Base-by-base conservation (phyloP, 2,888 invertebrate species). In the Protula sp. region DNA sequence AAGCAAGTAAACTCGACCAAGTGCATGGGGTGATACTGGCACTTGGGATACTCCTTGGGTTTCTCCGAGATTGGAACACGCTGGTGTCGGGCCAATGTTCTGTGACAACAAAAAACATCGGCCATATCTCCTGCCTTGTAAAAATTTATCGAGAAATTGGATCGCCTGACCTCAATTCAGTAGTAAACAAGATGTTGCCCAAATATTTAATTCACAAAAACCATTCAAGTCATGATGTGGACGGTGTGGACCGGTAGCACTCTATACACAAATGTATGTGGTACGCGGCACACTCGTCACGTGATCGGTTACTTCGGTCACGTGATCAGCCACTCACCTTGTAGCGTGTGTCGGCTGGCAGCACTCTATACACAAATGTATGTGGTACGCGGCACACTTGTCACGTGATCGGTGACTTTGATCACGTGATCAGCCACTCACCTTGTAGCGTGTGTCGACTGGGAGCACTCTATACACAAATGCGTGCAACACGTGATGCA, bases 281-380 rank as follows among this genome's bases (percentile, higher is more conserved):
- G 65, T 85, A 86, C 5, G 84, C 82, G 1, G 82, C 84, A 67
- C 86, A 86, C n/a, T n/a, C n/a, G n/a, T n/a, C n/a, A n/a, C n/a
- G n/a, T n/a, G n/a, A n/a, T n/a, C n/a, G n/a, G n/a, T n/a, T n/a
- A n/a, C n/a, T n/a, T n/a, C n/a, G n/a, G n/a, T n/a, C n/a, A n/a
- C n/a, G n/a, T n/a, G n/a, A n/a, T n/a, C 38, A 14, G 38, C n/a
- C n/a, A n/a, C n/a, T n/a, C n/a, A n/a, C 48, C 83, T 81, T 0
- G 85, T 84, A 1, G 83, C 81, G 65, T 86, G 85, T 0, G 84
- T 84, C 2, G 74, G 72, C 31, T 82, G 82, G 30, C 85, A 83
- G 64, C 85, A 86, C 48, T 82, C 82, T 45, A 83, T 78, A 72
- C 85, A 86, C 26, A 86, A 74, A 68, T 85, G 84, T 28, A 84